Evolutionary conservation across 2,797 vertebrate species (phyloP).

Genomic region (Pygocentrus nattereri): DNA sequence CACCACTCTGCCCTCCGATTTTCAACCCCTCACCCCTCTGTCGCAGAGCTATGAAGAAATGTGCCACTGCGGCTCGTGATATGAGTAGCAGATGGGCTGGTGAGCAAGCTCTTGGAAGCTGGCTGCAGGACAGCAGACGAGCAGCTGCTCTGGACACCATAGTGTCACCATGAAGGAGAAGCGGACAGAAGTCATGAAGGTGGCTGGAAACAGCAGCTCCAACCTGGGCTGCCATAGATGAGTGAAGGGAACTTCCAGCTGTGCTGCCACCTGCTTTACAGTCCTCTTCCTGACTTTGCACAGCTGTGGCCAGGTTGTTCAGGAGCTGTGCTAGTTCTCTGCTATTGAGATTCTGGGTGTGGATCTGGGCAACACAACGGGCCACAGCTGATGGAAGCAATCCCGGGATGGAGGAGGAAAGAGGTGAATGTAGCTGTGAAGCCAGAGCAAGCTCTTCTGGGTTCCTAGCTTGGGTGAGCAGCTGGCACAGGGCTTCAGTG

Average conservation of each 20-base stretch:
- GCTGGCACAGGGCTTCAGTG: constrained; percentile 87
- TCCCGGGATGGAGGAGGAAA: constrained; percentile 84
- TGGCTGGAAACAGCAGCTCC: constrained; percentile 82
- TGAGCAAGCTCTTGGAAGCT: constrained; percentile 80
- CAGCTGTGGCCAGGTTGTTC: constrained; percentile 84
- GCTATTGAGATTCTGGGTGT: constrained; percentile 84
- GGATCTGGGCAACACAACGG: constrained; percentile 88
- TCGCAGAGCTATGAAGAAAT: constrained; percentile 85
- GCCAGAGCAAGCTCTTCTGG: constrained; percentile 89
- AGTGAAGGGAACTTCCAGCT: constrained; percentile 65
- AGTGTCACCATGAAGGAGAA: constrained; percentile 85
- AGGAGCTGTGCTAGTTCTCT: constrained; percentile 84
- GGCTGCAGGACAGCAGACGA: constrained; percentile 86
- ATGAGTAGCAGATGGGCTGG: constrained; percentile 86
- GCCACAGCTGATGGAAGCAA: constrained; percentile 84
- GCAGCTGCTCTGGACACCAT: constrained; percentile 83
- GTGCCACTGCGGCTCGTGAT: constrained; percentile 83
- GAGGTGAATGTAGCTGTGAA: constrained; percentile 86
- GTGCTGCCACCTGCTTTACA: constrained; percentile 59
- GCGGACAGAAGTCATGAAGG: constrained; percentile 86
- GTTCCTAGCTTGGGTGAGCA: constrained; percentile 86
- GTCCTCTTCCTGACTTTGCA: constrained; percentile 84
- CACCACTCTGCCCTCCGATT: constrained; percentile 67
- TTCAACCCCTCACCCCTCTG: constrained; percentile 70
- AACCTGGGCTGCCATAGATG: constrained; percentile 82